phyloP scores from a whole-genome alignment of 2,888 invertebrate genomes.

The Drosophila merina region DNA sequence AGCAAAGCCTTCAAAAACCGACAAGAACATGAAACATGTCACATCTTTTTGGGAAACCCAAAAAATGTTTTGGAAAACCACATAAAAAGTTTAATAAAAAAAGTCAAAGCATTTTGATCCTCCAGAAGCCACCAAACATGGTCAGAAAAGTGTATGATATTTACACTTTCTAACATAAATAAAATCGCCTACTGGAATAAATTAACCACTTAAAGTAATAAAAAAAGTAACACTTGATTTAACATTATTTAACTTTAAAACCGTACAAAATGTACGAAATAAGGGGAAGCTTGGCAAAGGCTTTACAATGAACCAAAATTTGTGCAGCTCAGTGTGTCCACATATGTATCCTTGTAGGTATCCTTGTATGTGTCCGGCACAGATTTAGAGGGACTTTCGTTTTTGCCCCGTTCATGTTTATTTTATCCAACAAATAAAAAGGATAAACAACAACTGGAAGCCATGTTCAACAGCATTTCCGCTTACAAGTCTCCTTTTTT shows the following conservation, averaged over 20 bases:
- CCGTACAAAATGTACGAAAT: neutral
- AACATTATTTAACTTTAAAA: neutral
- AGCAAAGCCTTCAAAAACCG: too few relatives aligned
- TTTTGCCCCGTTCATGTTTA: conserved; percentile 40
- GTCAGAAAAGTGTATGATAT: neutral
- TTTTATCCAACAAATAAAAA: conserved; percentile 51
- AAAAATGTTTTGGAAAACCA: conserved; percentile 33
- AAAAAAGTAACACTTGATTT: too few relatives aligned
- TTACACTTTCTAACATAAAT: neutral
- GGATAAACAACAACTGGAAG: conserved; percentile 55
- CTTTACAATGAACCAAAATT: neutral
- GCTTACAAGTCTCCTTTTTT: conserved; percentile 27
- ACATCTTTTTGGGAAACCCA: too few relatives aligned
- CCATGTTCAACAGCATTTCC: conserved; percentile 51
- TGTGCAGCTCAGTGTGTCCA: conserved; percentile 1
- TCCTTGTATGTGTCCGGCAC: conserved; percentile 36
- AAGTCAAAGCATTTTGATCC: conserved; percentile 5
- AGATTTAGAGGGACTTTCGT: conserved; percentile 57
- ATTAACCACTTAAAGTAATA: too few relatives aligned
- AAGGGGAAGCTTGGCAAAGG: neutral
- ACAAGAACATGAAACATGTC: too few relatives aligned
- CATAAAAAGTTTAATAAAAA: conserved; percentile 30
- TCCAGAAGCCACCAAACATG: neutral
- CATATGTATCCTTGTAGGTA: conserved; percentile 1
- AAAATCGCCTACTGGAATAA: neutral